Evolutionary conservation across 2,113 vertebrate genomes (phyloP).

Genomic region (Oreotrochilus melanogaster): DNA sequence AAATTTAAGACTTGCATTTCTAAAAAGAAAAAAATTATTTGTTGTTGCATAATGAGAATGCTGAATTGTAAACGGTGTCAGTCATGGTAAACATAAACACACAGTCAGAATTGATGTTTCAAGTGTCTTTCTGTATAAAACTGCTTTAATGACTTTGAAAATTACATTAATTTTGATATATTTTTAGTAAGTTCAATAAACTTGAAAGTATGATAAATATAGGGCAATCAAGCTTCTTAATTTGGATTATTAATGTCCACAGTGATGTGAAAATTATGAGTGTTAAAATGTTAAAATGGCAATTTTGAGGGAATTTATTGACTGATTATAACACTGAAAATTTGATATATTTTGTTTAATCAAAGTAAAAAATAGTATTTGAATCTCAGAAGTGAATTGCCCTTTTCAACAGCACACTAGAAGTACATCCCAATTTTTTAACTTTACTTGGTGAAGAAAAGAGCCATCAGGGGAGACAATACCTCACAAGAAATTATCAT

Average conservation of each 20-base stretch:
- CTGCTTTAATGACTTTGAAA: slow-evolving; percentile 17
- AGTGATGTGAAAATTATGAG: background rate
- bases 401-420: background rate
- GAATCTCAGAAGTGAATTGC: background rate
- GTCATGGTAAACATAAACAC: background rate
- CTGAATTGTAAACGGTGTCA: background rate
- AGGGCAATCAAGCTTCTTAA: slow-evolving; percentile 2
- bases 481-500: background rate
- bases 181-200: slow-evolving; percentile 45
- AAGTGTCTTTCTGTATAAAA: slow-evolving; percentile 6
- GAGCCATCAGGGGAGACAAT: background rate
- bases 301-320: background rate
- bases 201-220: slow-evolving; percentile 3
- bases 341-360: background rate
- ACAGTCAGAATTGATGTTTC: background rate
- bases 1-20: background rate
- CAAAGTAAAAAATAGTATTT: background rate
- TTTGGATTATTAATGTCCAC: background rate
- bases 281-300: background rate
- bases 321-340: background rate
- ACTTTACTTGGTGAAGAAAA: background rate
- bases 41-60: background rate
- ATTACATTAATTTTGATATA: slow-evolving; percentile 21
- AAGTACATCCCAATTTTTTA: background rate
- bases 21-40: background rate